These are phyloP conservation scores for Chlorodrepanis virens DNA, from an alignment of 2,113 vertebrate genomes.

Conservation along the genomic window DNA sequence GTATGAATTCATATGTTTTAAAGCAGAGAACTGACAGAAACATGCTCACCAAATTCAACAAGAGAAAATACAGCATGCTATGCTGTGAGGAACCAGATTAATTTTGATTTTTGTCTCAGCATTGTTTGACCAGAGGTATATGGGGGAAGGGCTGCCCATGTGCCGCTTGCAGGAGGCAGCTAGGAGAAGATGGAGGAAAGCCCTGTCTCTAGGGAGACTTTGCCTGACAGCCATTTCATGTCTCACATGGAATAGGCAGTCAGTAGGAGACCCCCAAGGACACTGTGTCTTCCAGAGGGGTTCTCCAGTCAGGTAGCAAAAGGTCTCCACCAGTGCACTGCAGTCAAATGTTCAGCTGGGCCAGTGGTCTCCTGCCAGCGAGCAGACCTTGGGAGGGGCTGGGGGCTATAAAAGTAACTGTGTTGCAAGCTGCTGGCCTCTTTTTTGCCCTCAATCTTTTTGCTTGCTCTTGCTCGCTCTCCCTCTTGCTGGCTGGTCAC, in stretches of 20 bases:
- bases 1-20: not conserved
- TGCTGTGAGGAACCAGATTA: not conserved
- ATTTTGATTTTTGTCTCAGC: not conserved
- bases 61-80: not conserved
- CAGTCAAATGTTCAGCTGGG: rapidly evolving
- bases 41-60: not conserved
- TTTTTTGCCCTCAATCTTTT: not conserved
- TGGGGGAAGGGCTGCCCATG: not conserved
- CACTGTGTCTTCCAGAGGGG: not conserved
- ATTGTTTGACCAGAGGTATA: not conserved
- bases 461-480: rapidly evolving
- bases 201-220: not conserved
- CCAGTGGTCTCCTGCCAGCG: not conserved
- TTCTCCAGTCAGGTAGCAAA: rapidly evolving
- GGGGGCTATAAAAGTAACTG: not conserved
- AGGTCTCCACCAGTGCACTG: not conserved
- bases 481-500: not conserved
- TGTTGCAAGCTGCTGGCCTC: rapidly evolving
- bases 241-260: not conserved
- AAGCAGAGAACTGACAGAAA: not conserved
- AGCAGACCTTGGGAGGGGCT: not conserved
- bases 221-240: not conserved
- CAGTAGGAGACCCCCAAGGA: not conserved
- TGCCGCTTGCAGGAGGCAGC: not conserved
- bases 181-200: not conserved